phyloP scores from a whole-genome alignment of 2,113 vertebrate species.

The Austrofundulus limnaeus region DNA sequence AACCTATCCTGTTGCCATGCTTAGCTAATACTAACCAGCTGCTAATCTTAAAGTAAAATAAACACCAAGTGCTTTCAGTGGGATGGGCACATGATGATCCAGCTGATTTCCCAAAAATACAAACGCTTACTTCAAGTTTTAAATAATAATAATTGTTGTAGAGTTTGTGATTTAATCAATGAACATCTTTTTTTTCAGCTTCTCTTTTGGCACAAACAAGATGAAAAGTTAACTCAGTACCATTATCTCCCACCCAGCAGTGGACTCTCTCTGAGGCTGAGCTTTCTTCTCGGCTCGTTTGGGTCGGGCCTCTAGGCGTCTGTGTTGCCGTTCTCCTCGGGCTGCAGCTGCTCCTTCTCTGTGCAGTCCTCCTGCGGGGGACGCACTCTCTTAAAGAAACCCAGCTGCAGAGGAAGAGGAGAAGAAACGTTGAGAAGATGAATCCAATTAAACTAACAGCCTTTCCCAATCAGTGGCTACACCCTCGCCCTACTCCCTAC shows the following conservation, averaged over 20 bases:
- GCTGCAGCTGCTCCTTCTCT: conserved; percentile 95
- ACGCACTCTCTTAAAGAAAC: conserved; percentile 96
- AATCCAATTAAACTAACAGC: neutral
- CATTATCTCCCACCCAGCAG: conserved; percentile 24
- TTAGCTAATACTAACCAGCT: neutral
- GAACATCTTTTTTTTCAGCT: conserved; percentile 7
- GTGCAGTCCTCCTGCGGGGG: conserved; percentile 91
- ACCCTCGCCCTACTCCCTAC: too few relatives aligned
- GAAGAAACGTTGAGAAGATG: neutral
- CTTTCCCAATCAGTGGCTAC: too few relatives aligned
- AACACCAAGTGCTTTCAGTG: too few relatives aligned
- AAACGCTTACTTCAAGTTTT: conserved; percentile 2
- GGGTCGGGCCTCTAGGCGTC: conserved; percentile 79
- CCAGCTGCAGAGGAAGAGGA: conserved; percentile 79
- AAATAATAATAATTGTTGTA: neutral
- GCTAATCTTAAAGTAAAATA: too few relatives aligned
- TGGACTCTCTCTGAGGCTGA: conserved; percentile 24
- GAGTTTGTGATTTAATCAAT: neutral
- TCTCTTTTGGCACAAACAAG: conserved; percentile 43
- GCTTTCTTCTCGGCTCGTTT: conserved; percentile 36
- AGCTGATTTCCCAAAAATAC: neutral
- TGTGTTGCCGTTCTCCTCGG: conserved; percentile 92
- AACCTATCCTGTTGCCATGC: too few relatives aligned
- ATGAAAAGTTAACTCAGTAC: conserved; percentile 5
- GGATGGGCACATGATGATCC: neutral